Conservation (phyloP, 2,113 vertebrate species). For the Malurus melanocephalus region DNA sequence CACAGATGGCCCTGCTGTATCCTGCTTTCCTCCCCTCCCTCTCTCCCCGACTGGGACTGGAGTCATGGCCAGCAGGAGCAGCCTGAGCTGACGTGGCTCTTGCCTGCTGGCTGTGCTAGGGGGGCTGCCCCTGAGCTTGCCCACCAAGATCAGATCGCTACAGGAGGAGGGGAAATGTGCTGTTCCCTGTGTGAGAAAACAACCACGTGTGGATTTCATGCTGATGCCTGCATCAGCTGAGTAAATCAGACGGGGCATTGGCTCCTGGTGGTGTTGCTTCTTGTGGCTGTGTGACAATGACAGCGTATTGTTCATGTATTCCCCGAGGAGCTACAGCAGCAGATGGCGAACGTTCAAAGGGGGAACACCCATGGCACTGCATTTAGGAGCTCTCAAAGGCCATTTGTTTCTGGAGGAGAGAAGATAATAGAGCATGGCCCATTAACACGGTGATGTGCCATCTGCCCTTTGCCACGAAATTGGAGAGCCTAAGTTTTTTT, state of each 20-base stretch:
- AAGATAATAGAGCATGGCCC: neutral
- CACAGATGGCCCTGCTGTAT: neutral
- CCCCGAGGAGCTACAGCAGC: neutral
- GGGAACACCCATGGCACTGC: neutral
- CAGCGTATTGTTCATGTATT: neutral
- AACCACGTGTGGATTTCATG: neutral
- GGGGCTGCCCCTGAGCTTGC: neutral
- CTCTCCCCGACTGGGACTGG: neutral
- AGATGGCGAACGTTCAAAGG: neutral
- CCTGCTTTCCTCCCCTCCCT: neutral
- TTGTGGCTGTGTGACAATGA: neutral
- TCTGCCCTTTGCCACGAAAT: neutral
- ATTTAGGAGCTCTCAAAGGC: neutral
- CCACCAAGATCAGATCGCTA: neutral
- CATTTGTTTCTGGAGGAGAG: neutral
- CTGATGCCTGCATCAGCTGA: neutral
- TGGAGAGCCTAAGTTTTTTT: neutral
- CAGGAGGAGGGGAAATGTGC: neutral
- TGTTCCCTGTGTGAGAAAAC: neutral
- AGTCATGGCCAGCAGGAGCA: neutral
- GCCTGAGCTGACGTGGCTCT: neutral
- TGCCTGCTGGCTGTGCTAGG: neutral
- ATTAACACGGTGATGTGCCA: neutral
- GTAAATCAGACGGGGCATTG: neutral
- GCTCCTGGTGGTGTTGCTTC: neutral